These are phyloP conservation scores for Rhynchophorus ferrugineus DNA, from an alignment of 1,140 invertebrate genomes.

Conservation along the genomic window DNA sequence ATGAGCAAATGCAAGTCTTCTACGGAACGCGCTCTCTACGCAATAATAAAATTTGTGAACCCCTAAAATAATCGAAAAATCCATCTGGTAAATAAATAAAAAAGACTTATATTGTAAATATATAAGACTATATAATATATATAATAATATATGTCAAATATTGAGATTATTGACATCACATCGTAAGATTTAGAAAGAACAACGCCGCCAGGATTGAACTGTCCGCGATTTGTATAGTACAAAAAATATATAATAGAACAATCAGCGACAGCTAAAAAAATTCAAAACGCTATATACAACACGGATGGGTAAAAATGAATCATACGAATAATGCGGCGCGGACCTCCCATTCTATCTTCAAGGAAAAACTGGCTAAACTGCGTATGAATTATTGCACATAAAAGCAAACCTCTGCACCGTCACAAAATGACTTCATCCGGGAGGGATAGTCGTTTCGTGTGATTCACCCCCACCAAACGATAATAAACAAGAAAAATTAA, in stretches of 20 bases:
- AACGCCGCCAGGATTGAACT: slow-evolving; percentile 24
- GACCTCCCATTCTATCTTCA: background rate
- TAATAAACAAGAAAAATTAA: slow-evolving; percentile 9
- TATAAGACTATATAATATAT: slow-evolving; percentile 27
- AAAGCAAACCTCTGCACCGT: background rate
- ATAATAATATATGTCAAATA: slow-evolving; percentile 30
- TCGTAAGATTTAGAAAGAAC: slow-evolving; percentile 39
- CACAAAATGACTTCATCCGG: background rate
- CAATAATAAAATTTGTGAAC: slow-evolving; percentile 28
- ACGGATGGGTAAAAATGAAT: slow-evolving; percentile 25
- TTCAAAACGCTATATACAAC: slow-evolving; percentile 21
- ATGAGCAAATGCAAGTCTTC: slow-evolving; percentile 36
- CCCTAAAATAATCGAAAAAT: slow-evolving; percentile 27
- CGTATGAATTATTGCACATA: background rate
- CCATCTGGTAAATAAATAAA: slow-evolving; percentile 33
- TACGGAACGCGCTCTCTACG: slow-evolving; percentile 22
- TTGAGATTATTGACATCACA: slow-evolving; percentile 42
- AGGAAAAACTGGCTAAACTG: slow-evolving; percentile 9
- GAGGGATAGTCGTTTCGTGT: background rate
- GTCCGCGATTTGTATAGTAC: slow-evolving; percentile 9
- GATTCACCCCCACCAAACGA: background rate
- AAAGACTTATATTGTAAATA: slow-evolving; percentile 28
- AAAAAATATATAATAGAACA: slow-evolving; percentile 6
- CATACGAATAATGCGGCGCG: slow-evolving; percentile 20
- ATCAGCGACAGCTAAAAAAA: slow-evolving; percentile 9